Evolutionary conservation across 2,797 vertebrate genomes (phyloP), one percentile per base, ranked within the genome.

Genomic region (Coluber constrictor): DNA sequence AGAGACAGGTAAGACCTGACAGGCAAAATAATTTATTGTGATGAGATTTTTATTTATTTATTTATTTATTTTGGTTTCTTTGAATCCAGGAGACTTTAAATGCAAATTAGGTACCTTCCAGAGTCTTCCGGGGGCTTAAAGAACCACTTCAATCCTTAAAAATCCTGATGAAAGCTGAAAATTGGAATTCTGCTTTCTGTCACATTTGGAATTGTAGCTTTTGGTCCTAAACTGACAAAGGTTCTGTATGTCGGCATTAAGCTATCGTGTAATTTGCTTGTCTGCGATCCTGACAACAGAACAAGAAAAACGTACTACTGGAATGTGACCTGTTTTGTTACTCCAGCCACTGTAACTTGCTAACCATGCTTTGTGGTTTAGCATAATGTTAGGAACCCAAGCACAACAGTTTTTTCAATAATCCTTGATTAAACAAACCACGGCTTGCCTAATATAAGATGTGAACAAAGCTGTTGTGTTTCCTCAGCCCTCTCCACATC

Each of bases 1-100:
- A 97, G 99, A 99, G 27, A 95, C 99, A 99, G 99, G 99, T 99
- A 98, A 98, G 87, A 88, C 37, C 29, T 87, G 43, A 57, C 47
- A 92, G 54, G 86, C 10, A 83, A 83, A 83, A 83, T 47, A 83
- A 25, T 83, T 47, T 83, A 47, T 83, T 47, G 43, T 47, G 43
- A 83, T 47, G 10, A 47, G 37, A 47, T 11, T 25, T 43, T 37
- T 37, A 37, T 37, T 37, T 37, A 37, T 70, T 70, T 15, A 8
- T 25, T n/a, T 4, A 1, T 32, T 70, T 66, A 1, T 51, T 47
- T 54, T 54, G 9, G 63, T 70, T 70, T 25, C n/a, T 70, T 74
- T 74, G 9, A 25, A 47, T 47, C 10, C 43, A 1, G 4, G 79
- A 83, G 79, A 47, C 79, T 83, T 25, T 25, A 83, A 83, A 43